Percentiles rank a stretch among this genome's conserved stretches.
Conservation (phyloP, 2,888 invertebrate species). For the Noctuana brunneofusca region DNA sequence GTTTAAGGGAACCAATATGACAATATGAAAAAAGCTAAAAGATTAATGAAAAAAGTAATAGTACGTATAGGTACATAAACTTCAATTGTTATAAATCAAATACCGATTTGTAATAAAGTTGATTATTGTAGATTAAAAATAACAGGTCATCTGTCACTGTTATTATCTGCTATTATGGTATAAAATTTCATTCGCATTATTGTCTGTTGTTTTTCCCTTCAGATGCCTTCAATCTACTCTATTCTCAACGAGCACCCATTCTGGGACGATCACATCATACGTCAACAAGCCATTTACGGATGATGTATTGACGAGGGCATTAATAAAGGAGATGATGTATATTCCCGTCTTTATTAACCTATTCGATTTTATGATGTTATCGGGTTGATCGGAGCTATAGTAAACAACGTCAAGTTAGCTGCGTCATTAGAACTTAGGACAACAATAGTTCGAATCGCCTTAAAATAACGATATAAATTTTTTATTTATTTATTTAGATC, state of each 20-base stretch:
- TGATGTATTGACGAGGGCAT: conserved; percentile 28
- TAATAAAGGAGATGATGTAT: conserved; percentile 24
- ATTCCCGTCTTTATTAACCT: conserved; percentile 26
- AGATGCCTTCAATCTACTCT: conserved; percentile 8
- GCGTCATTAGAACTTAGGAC: background rate
- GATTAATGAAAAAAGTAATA: too few relatives aligned
- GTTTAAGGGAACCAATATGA: too few relatives aligned
- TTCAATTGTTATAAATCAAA: too few relatives aligned
- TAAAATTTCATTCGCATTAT: conserved; percentile 16
- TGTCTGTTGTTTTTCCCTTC: conserved; percentile 17
- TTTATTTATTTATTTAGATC: too few relatives aligned
- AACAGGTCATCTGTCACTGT: background rate
- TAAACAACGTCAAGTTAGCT: conserved; percentile 1
- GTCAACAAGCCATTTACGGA: conserved; percentile 32
- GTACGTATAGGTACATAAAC: too few relatives aligned
- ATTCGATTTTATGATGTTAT: conserved; percentile 24
- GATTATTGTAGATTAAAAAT: too few relatives aligned
- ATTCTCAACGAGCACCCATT: conserved; percentile 17
- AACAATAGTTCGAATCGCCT: too few relatives aligned
- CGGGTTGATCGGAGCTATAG: conserved; percentile 5
- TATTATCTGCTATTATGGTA: conserved; percentile 8
- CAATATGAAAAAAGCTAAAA: too few relatives aligned
- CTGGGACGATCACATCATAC: conserved; percentile 26
- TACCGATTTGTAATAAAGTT: too few relatives aligned
- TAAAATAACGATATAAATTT: too few relatives aligned